Evolutionary conservation across 2,888 invertebrate species (phyloP).

Genomic region (Linnaemya vulpina): DNA sequence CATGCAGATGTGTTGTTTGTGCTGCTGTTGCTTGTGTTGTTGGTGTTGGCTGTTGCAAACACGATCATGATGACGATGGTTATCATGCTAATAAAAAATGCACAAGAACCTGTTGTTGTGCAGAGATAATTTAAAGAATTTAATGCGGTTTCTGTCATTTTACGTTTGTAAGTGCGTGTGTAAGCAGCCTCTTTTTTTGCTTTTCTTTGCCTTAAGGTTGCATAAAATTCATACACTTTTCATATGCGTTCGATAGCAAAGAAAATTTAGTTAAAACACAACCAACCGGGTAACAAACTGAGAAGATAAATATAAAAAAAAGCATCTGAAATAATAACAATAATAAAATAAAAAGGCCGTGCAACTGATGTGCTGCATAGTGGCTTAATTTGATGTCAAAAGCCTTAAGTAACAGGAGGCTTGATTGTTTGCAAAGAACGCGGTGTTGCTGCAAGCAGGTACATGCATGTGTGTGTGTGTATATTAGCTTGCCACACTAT

Average conservation of each 20-base stretch:
- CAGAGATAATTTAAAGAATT: conserved; percentile 55
- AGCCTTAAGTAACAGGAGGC: conserved; percentile 56
- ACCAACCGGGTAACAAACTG: neutral
- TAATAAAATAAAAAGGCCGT: conserved; percentile 9
- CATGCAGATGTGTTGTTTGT: conserved; percentile 34
- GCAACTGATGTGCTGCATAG: conserved; percentile 19
- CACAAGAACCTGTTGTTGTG: conserved; percentile 64
- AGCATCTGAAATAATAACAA: neutral
- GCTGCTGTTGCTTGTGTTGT: neutral
- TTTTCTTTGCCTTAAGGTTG: conserved; percentile 45
- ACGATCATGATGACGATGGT: too few species aligned
- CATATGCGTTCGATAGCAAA: neutral
- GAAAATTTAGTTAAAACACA: conserved; percentile 28
- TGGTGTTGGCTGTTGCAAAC: neutral
- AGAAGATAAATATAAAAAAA: neutral
- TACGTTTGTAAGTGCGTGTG: neutral
- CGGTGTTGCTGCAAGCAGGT: neutral
- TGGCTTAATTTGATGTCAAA: conserved; percentile 69
- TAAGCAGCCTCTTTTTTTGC: neutral
- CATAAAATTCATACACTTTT: conserved; percentile 14
- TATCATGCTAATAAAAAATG: neutral
- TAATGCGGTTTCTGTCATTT: conserved; percentile 55
- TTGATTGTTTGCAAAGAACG: neutral
- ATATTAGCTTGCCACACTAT: conserved; percentile 27
- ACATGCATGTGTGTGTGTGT: neutral